Base-by-base conservation (phyloP, 1,140 invertebrate genomes). In the Glomeris maerens region DNA sequence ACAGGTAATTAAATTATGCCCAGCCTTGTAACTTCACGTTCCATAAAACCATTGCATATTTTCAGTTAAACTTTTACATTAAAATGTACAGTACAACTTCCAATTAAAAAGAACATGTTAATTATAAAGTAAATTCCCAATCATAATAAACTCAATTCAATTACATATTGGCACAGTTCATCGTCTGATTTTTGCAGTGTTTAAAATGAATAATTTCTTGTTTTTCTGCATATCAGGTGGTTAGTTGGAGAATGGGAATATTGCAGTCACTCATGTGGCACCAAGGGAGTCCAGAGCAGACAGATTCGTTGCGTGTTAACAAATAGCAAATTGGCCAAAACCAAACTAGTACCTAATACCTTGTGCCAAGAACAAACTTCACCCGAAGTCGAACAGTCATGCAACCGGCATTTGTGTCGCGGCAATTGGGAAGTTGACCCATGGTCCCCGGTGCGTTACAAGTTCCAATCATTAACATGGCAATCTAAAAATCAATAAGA, bases 181-280 rank as follows among this genome's bases (percentile, higher is more conserved):
- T n/a, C n/a, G n/a, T n/a, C n/a, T n/a, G n/a, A n/a, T n/a, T n/a
- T n/a, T n/a, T n/a, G n/a, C n/a, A n/a, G n/a, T n/a, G n/a, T 46
- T 44, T 5, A 46, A 22, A 49, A 45, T 36, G n/a, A 51, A 17
- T 50, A 4, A 55, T 54, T 36, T 44, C 42, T 49, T 27, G 2
- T 1, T 49, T 27, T 25, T 38, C 53, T 49, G 39, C 29, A 74
- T 40, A 79, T 77, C 60, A 66, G 72, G 50, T 80, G 79, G 77
- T 59, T 74, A 5, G 53, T 70, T 0, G 76, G 74, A 1, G 65
- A 71, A 7, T 82, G 78, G 79, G 78, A 80, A 60, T 65, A 70
- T 20, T 83, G 79, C 59, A 74, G 71, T 13, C 66, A 71, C 2
- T 76, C 74, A 2, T 81, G 79, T 56, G 79, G 78, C 5, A 61